Percentiles rank a stretch among this genome's conserved stretches.
These are phyloP conservation scores for Peromyscus eremicus DNA, from an alignment of 2,797 vertebrate species.

Conservation along the genomic window DNA sequence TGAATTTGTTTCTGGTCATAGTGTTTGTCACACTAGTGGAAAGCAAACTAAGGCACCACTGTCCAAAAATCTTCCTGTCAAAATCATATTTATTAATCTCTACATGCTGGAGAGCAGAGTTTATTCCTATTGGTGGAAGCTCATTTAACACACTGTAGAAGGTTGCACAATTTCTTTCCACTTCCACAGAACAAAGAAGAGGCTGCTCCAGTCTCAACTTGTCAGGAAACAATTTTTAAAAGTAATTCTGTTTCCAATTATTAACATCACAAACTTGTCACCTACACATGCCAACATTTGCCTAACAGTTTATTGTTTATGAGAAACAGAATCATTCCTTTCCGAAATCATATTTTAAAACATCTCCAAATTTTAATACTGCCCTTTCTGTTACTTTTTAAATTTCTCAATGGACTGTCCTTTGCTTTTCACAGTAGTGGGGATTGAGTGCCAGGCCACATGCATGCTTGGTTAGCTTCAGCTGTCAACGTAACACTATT, in stretches of 20 bases:
- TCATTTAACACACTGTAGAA: not conserved
- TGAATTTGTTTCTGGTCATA: too few relatives aligned
- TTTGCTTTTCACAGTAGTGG: not conserved
- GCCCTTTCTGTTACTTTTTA: not conserved
- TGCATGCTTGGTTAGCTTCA: not conserved
- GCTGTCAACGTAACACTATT: not conserved
- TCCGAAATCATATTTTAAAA: conserved; percentile 22
- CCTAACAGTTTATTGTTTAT: not conserved
- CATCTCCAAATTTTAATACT: not conserved
- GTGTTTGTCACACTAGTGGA: not conserved
- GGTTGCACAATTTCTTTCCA: too few relatives aligned
- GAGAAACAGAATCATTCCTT: not conserved
- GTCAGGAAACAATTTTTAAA: not conserved
- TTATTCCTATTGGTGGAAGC: too few relatives aligned
- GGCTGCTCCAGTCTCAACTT: not conserved
- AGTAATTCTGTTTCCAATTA: not conserved
- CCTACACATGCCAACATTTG: not conserved
- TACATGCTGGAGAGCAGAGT: fast-evolving
- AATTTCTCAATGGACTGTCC: not conserved
- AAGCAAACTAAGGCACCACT: not conserved
- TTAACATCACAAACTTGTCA: not conserved
- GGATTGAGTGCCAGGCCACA: not conserved
- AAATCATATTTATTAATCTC: not conserved
- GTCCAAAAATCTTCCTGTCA: not conserved
- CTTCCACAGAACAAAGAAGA: not conserved